A percentile compares a stretch with the other conserved stretches of the same genome.
These are phyloP conservation scores for Hemiscyllium ocellatum DNA, from an alignment of 2,113 vertebrate genomes.

Conservation along the genomic window DNA sequence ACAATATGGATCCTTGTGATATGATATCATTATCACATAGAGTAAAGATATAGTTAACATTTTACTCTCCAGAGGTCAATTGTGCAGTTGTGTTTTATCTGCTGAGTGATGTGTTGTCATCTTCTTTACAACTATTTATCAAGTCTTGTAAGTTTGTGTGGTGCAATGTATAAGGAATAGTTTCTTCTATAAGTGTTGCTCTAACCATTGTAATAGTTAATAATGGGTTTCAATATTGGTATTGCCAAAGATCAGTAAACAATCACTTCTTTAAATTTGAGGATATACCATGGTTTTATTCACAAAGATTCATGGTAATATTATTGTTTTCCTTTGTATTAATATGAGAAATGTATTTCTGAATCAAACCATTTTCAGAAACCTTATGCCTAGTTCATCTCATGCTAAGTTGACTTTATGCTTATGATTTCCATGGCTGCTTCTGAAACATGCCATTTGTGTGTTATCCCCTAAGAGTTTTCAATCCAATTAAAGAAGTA, in stretches of 20 bases:
- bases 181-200: background rate
- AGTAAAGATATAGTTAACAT: no score
- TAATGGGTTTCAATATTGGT: background rate
- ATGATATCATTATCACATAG: no score
- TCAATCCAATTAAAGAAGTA: background rate
- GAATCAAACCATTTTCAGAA: background rate
- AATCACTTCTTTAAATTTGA: background rate
- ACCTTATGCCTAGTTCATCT: background rate
- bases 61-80: background rate
- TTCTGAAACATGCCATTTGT: background rate
- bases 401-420: background rate
- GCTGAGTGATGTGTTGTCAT: background rate
- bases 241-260: background rate
- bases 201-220: background rate
- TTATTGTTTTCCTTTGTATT: background rate
- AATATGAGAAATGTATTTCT: background rate
- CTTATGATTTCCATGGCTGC: background rate
- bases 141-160: background rate
- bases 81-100: background rate
- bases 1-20: no score
- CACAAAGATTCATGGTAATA: background rate
- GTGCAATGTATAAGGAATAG: background rate
- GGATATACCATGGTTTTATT: background rate
- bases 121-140: background rate
- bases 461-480: background rate